Percentiles rank a stretch among this genome's conserved stretches.
These are phyloP conservation scores for Ursus arctos DNA, from an alignment of 2,113 vertebrate genomes.

Conservation along the genomic window DNA sequence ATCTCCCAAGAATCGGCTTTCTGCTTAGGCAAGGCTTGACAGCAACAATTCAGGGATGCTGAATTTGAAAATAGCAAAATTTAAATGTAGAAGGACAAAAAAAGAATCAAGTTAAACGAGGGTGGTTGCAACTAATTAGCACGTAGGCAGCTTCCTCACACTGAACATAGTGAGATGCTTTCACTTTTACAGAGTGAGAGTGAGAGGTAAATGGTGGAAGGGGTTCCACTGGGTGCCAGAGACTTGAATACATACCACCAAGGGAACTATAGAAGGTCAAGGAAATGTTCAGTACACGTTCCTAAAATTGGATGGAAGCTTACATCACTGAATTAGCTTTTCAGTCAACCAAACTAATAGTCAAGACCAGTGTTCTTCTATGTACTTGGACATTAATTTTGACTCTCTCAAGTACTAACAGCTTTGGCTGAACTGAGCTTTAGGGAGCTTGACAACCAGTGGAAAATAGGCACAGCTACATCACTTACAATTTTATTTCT, in stretches of 20 bases:
- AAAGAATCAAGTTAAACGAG: conserved; percentile 55
- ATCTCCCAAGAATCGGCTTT: conserved; percentile 57
- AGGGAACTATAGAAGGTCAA: conserved; percentile 58
- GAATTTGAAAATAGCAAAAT: conserved; percentile 69
- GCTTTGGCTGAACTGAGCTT: conserved; percentile 80
- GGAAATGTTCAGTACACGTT: conserved; percentile 67
- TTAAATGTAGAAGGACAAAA: conserved; percentile 45
- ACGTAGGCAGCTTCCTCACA: conserved; percentile 16
- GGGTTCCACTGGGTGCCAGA: conserved; percentile 66
- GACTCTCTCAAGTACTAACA: conserved; percentile 78
- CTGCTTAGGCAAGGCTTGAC: neutral
- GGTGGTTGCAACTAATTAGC: conserved; percentile 73
- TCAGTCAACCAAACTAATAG: conserved; percentile 78
- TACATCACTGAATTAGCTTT: conserved; percentile 86
- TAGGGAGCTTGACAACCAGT: conserved; percentile 79
- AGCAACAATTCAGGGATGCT: conserved; percentile 38
- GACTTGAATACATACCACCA: conserved; percentile 56
- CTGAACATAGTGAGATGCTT: conserved; percentile 68
- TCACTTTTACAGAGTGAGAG: conserved; percentile 1
- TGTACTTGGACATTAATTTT: conserved; percentile 82
- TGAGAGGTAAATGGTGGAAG: conserved; percentile 36
- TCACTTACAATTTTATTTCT: conserved; percentile 68
- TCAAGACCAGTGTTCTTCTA: conserved; percentile 68
- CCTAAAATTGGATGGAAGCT: conserved; percentile 80
- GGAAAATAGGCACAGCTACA: conserved; percentile 64